phyloP scores from a whole-genome alignment of 2,888 invertebrate species.

The Amiota mariae region DNA sequence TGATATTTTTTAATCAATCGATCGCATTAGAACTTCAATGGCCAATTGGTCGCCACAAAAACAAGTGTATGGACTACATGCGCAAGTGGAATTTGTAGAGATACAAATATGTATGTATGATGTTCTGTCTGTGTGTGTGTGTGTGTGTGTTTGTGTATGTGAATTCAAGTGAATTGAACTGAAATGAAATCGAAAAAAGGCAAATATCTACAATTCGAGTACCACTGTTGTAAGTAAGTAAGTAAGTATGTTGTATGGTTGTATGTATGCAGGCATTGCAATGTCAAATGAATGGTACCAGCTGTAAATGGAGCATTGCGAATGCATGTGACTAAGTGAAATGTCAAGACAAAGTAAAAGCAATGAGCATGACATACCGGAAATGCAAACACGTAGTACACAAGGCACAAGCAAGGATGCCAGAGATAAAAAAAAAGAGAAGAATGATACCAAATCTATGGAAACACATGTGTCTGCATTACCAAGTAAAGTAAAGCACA shows the following conservation, averaged over 20 bases:
- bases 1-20: slow-evolving; percentile 44
- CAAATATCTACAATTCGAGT: slow-evolving; percentile 15
- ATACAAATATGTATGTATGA: slow-evolving; percentile 41
- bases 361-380: slow-evolving; percentile 10
- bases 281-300: not conserved
- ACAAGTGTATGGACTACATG: not conserved
- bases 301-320: not conserved
- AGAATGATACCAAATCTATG: not conserved
- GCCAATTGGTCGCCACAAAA: slow-evolving; percentile 32
- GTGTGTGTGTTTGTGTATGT: slow-evolving; percentile 29
- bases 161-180: not conserved
- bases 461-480: not conserved
- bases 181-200: slow-evolving; percentile 27
- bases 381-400: slow-evolving; percentile 31
- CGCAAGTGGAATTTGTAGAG: slow-evolving; percentile 14
- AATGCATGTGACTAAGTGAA: not conserved
- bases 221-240: no score
- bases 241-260: no score
- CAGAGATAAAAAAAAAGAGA: not conserved
- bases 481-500: not conserved
- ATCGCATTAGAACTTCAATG: slow-evolving; percentile 39
- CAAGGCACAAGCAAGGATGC: no score
- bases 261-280: slow-evolving; percentile 2
- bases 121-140: no score
- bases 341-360: slow-evolving; percentile 20